These are phyloP conservation scores for Leptinotarsa juncta DNA, from an alignment of 2,888 invertebrate species.

Conservation along the genomic window DNA sequence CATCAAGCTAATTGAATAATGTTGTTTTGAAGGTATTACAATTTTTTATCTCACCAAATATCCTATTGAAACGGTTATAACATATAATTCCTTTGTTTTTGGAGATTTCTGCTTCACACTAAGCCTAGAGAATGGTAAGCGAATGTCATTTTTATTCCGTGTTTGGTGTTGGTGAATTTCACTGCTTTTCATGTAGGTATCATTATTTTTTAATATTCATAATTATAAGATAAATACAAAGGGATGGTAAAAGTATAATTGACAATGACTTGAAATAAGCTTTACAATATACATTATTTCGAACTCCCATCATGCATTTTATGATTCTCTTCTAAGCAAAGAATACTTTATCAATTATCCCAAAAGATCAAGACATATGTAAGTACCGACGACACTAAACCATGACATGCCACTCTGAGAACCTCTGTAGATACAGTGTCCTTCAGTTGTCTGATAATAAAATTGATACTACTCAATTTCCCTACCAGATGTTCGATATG, in stretches of 20 bases:
- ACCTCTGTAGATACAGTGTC: slow-evolving; percentile 6
- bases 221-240: too few relatives aligned
- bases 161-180: too few relatives aligned
- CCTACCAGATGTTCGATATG: neutral
- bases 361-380: slow-evolving; percentile 13
- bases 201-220: too few relatives aligned
- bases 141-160: too few relatives aligned
- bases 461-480: neutral
- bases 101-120: neutral
- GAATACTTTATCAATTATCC: neutral
- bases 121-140: neutral
- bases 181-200: too few relatives aligned
- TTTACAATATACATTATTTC: neutral
- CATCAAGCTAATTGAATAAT: neutral
- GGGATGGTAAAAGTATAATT: neutral
- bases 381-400: neutral
- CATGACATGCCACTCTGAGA: neutral
- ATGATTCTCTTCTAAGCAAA: neutral
- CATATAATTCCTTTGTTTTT: too few relatives aligned
- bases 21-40: neutral
- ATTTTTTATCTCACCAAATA: neutral
- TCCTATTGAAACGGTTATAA: neutral
- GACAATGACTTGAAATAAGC: neutral
- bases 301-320: neutral
- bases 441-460: neutral